Percentiles rank a stretch among this genome's conserved stretches.
These are phyloP conservation scores for Strigamia maritima DNA, from an alignment of 2,888 invertebrate genomes.

Conservation along the genomic window DNA sequence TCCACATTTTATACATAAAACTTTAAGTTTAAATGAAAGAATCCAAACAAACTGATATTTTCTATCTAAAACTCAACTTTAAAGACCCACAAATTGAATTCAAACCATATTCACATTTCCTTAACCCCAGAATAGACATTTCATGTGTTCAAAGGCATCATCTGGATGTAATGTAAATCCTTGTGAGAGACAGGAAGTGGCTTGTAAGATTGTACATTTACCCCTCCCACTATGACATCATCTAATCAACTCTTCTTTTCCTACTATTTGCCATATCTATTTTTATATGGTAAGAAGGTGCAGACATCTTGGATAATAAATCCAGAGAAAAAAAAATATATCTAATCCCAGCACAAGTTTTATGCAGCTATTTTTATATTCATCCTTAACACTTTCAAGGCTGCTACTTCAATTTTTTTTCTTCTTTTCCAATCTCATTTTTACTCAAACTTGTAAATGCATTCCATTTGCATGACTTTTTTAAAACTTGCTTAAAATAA, in stretches of 20 bases:
- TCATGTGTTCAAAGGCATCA: conserved; percentile 9
- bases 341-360: background rate
- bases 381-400: background rate
- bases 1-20: too few relatives aligned
- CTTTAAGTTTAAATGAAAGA: too few relatives aligned
- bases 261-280: background rate
- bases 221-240: background rate
- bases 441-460: background rate
- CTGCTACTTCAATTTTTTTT: background rate
- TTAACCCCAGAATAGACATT: conserved; percentile 9
- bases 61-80: background rate
- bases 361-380: background rate
- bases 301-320: too few relatives aligned
- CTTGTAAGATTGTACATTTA: background rate
- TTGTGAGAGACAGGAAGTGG: background rate
- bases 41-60: too few relatives aligned
- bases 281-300: background rate
- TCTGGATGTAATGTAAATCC: conserved; percentile 12
- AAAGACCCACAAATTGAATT: background rate
- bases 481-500: background rate
- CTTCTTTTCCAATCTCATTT: background rate
- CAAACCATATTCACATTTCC: background rate
- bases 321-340: background rate
- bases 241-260: background rate
- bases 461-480: conserved; percentile 9